These are phyloP conservation scores for Notolabrus celidotus DNA, from an alignment of 2,797 vertebrate genomes.

Conservation along the genomic window DNA sequence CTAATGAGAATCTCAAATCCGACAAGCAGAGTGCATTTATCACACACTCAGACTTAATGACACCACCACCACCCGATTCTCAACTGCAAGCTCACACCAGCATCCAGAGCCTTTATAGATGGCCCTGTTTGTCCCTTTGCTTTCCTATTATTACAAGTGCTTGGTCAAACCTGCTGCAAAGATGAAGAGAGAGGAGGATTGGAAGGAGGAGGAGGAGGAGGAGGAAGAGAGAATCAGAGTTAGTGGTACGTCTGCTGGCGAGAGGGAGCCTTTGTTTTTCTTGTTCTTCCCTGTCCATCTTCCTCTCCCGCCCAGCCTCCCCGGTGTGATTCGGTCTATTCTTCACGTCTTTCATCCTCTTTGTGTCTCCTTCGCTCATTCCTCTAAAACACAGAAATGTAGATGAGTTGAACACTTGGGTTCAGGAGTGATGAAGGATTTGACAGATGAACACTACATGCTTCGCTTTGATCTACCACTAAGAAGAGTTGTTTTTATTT, in stretches of 20 bases:
- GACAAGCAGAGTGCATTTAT: slow-evolving; percentile 85
- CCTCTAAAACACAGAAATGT: slow-evolving; percentile 42
- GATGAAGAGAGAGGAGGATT: slow-evolving; percentile 23
- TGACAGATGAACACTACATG: slow-evolving; percentile 49
- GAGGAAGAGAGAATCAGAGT: slow-evolving; percentile 1
- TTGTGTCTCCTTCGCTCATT: slow-evolving; percentile 27
- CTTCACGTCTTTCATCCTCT: slow-evolving; percentile 33
- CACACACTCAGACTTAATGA: slow-evolving; percentile 80
- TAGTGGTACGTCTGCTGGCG: slow-evolving; percentile 19
- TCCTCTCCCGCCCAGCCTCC: not conserved
- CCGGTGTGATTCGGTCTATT: slow-evolving; percentile 17
- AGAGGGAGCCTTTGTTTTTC: slow-evolving; percentile 26
- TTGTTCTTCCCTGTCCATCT: slow-evolving; percentile 28
- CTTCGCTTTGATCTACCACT: slow-evolving; percentile 53
- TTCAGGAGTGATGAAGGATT: slow-evolving; percentile 20
- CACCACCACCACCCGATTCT: slow-evolving; percentile 68
- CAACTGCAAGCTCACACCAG: slow-evolving; percentile 53
- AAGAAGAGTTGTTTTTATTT: slow-evolving; percentile 53
- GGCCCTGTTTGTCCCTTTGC: slow-evolving; percentile 52
- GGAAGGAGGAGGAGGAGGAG: no score
- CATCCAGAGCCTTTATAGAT: slow-evolving; percentile 57
- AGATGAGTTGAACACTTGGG: slow-evolving; percentile 37
- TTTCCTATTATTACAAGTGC: slow-evolving; percentile 26
- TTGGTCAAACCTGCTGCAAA: slow-evolving; percentile 38
- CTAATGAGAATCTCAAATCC: slow-evolving; percentile 87